These are phyloP conservation scores for Bombus confusus DNA, from an alignment of 1,140 invertebrate species.

Conservation along the genomic window DNA sequence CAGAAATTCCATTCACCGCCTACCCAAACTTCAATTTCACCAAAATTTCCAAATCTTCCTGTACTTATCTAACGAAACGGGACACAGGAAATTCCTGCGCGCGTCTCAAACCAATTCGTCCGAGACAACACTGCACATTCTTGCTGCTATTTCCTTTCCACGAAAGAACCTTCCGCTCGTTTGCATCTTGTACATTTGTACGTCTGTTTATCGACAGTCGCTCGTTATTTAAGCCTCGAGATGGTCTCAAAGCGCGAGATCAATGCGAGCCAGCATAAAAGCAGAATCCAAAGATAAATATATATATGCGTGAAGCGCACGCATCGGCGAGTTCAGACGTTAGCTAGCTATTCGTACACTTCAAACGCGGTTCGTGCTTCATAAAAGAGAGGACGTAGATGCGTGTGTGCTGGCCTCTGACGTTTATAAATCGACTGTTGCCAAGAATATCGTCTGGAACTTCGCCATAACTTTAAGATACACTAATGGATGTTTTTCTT, in stretches of 20 bases:
- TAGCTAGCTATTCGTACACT: constrained; percentile 11
- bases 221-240: constrained; percentile 31
- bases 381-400: constrained; percentile 16
- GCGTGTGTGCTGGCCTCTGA: constrained; percentile 3
- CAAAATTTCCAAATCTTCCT: too few species aligned
- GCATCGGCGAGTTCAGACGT: constrained; percentile 11
- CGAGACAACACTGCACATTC: neutral
- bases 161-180: neutral
- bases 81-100: neutral
- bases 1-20: too few species aligned
- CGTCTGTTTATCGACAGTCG: constrained; percentile 9
- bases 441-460: neutral
- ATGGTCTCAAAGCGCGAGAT: constrained; percentile 21
- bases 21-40: too few species aligned
- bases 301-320: neutral
- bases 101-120: neutral
- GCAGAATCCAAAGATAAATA: constrained; percentile 34
- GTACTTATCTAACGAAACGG: too few species aligned
- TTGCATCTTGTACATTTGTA: neutral
- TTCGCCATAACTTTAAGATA: neutral
- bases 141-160: neutral
- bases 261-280: constrained; percentile 16
- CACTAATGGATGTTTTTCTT: neutral
- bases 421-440: constrained; percentile 31
- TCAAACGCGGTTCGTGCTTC: constrained; percentile 23